Conservation (phyloP, 2,888 invertebrate genomes). For the Leptopilina syphax region DNA sequence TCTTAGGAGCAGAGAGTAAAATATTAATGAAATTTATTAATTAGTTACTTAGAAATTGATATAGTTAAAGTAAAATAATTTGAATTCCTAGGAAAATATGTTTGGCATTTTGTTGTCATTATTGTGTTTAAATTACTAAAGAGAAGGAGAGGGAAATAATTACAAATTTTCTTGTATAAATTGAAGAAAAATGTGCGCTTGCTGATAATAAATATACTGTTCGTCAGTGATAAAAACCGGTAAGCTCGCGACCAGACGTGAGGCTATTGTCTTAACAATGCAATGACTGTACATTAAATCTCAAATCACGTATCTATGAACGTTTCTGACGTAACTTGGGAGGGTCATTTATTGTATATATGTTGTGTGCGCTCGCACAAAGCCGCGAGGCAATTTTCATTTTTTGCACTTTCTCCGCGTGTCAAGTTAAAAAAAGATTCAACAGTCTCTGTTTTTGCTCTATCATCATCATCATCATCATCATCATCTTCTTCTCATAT, state of each 20-base stretch:
- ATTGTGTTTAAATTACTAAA: too few species aligned
- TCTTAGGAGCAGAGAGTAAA: too few species aligned
- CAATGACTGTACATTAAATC: slow-evolving; percentile 49
- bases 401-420: slow-evolving; percentile 62
- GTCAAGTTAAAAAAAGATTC: slow-evolving; percentile 47
- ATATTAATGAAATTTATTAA: too few species aligned
- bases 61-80: too few species aligned
- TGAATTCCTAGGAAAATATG: too few species aligned
- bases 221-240: slow-evolving; percentile 14
- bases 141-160: not conserved
- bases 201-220: slow-evolving; percentile 2
- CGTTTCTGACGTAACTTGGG: slow-evolving; percentile 56
- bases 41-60: too few species aligned
- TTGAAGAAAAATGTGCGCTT: not conserved
- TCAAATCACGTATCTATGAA: slow-evolving; percentile 43
- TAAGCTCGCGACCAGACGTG: slow-evolving; percentile 35
- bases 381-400: slow-evolving; percentile 59
- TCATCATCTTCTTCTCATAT: not conserved
- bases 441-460: slow-evolving; percentile 27
- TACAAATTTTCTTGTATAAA: not conserved
- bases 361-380: slow-evolving; percentile 38
- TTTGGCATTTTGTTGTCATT: too few species aligned
- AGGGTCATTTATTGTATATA: slow-evolving; percentile 44
- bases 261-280: slow-evolving; percentile 38
- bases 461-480: slow-evolving; percentile 27